Percentiles rank a stretch among this genome's conserved stretches.
Conservation (phyloP, 2,113 vertebrate genomes). For the Alligator mississippiensis region DNA sequence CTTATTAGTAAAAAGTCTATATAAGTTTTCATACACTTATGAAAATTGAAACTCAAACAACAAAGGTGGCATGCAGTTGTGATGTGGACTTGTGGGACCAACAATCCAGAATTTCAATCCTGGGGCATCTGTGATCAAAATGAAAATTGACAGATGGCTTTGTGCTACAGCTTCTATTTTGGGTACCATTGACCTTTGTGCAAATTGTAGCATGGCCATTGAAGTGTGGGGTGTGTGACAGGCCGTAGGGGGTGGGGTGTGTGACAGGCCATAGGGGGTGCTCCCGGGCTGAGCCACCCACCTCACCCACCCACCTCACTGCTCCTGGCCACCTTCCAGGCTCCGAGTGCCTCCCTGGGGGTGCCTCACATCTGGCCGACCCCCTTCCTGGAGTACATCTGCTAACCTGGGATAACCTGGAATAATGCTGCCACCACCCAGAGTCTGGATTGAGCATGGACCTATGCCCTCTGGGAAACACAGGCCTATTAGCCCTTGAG, state of each 20-base stretch:
- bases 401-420: too few relatives aligned
- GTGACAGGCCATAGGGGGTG: too few relatives aligned
- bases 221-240: not conserved
- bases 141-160: not conserved
- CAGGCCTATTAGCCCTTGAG: too few relatives aligned
- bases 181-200: not conserved
- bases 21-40: not conserved
- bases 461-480: too few relatives aligned
- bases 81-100: not conserved
- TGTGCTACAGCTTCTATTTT: not conserved
- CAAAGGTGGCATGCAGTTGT: not conserved
- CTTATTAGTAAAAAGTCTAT: not conserved
- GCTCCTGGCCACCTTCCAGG: too few relatives aligned
- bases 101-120: not conserved
- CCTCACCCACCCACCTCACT: too few relatives aligned
- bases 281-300: too few relatives aligned
- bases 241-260: not conserved
- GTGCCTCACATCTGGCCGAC: too few relatives aligned
- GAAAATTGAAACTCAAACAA: not conserved
- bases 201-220: not conserved
- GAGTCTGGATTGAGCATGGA: too few relatives aligned
- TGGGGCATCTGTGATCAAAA: not conserved
- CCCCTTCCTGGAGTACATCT: too few relatives aligned
- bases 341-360: too few relatives aligned
- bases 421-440: too few relatives aligned